Percentiles rank a stretch among this genome's conserved stretches.
Evolutionary conservation across 2,113 vertebrate species (phyloP).

Genomic region (Perccottus glenii): DNA sequence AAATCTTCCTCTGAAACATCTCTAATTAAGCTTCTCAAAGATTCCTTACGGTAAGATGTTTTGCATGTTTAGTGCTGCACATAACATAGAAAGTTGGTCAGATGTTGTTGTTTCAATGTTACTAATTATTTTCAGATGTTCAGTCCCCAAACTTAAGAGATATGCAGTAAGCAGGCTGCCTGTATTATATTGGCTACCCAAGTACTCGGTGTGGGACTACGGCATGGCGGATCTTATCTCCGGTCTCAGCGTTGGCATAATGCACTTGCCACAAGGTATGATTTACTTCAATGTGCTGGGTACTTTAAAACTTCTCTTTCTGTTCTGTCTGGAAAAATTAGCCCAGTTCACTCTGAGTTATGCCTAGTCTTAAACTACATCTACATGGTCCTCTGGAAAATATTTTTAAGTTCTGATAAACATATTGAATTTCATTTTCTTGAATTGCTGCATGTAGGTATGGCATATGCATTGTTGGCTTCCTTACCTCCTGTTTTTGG

Average conservation of each 20-base stretch:
- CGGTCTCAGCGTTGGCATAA: constrained; percentile 96
- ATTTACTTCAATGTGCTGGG: background rate
- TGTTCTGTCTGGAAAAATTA: background rate
- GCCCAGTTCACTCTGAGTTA: no score
- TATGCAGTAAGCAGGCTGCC: constrained; percentile 82
- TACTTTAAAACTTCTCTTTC: background rate
- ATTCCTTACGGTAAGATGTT: constrained; percentile 70
- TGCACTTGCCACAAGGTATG: constrained; percentile 95
- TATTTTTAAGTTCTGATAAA: background rate
- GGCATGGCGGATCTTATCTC: constrained; percentile 88
- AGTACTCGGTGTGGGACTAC: constrained; percentile 90
- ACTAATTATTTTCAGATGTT: constrained; percentile 77
- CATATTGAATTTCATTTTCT: background rate
- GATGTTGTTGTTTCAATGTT: background rate
- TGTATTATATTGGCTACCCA: constrained; percentile 89
- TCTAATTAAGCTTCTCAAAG: constrained; percentile 60
- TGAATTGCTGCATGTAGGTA: constrained; percentile 66
- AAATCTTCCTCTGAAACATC: constrained; percentile 55
- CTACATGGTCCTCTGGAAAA: background rate
- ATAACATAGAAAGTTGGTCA: no score
- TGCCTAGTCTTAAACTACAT: no score
- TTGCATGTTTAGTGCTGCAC: background rate
- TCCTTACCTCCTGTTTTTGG: constrained; percentile 91
- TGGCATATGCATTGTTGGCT: constrained; percentile 93
- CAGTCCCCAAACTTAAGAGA: constrained; percentile 72